Base-by-base conservation (phyloP, 2,888 invertebrate genomes). In the Drosophila sordidapex region DNA sequence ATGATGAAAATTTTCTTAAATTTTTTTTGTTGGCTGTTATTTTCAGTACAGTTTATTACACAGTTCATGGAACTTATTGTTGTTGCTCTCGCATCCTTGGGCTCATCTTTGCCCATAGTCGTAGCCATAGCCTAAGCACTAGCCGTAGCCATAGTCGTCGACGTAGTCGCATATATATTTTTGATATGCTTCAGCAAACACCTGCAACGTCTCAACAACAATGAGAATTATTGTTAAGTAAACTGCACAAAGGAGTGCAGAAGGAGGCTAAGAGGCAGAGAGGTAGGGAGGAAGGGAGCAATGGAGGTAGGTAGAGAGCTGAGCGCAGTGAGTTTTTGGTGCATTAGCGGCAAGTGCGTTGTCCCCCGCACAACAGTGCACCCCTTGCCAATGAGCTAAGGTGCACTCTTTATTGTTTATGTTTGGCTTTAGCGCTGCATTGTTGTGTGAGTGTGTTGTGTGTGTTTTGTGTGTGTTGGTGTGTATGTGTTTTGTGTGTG, bases 201-300 rank as follows among this genome's bases (percentile, higher is more conserved):
- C 85, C 85, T 89, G 85, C 89, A 89, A 89, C 84, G 87, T 85
- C 89, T 89, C 89, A 89, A 87, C 85, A 87, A 89, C 89, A 87
- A 87, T 79, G 83, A 72, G 71, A 87, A 87, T 86, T 88, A 88
- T 86, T 74, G 74, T 84, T 76, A 81, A 88, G 83, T 86, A 83
- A 88, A 74, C 74, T 67, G 48, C 61, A 79, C 76, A 76, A 79
- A 76, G 66, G 70, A 60, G 54, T 43, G n/a, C 49, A 54, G 52
- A 25, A 4, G 46, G 15, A 4, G n/a, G 11, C 15, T 8, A 40
- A 60, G 33, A 52, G 49, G 49, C n/a, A 40, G 54, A 11, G 11
- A 27, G 15, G 13, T 8, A 8, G 40, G 58, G 27, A 57, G 40
- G 49, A 38, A 52, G 62, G 61, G 10, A 57, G 40, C 49, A 31